A percentile compares a stretch with the other conserved stretches of the same genome.
phyloP scores from a whole-genome alignment of 2,888 invertebrate genomes.

The Drosophila nigritarsus region DNA sequence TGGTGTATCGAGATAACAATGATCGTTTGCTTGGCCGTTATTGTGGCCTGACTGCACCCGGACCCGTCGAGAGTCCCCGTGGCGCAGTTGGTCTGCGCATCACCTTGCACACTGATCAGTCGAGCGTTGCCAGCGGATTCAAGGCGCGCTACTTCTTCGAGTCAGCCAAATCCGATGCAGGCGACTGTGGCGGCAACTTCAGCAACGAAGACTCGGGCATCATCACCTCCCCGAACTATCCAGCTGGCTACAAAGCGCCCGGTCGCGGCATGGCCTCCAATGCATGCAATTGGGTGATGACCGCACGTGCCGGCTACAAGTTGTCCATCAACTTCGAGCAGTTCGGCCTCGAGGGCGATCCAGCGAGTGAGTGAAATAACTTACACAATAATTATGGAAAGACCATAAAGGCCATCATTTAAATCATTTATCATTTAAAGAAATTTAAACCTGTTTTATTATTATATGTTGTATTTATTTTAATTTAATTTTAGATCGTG shows the following conservation, averaged over 20 bases:
- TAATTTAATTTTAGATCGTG: constrained; percentile 88
- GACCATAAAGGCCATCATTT: background rate
- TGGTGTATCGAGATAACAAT: constrained; percentile 92
- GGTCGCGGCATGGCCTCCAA: constrained; percentile 91
- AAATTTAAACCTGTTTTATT: background rate
- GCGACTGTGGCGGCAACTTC: constrained; percentile 97
- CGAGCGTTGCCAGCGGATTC: constrained; percentile 96
- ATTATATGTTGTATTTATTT: background rate
- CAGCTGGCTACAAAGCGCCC: constrained; percentile 94
- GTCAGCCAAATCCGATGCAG: constrained; percentile 93
- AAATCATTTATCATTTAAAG: background rate
- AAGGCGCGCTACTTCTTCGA: constrained; percentile 98
- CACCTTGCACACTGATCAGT: constrained; percentile 94
- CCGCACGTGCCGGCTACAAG: constrained; percentile 93
- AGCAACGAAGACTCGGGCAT: constrained; percentile 93
- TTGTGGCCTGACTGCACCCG: constrained; percentile 96
- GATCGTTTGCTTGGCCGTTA: constrained; percentile 95
- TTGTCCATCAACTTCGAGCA: constrained; percentile 96
- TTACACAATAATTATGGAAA: background rate
- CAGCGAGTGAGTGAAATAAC: constrained; percentile 87
- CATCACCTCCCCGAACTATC: constrained; percentile 96
- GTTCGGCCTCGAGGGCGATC: constrained; percentile 97
- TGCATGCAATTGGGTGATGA: constrained; percentile 98
- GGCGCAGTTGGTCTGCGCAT: constrained; percentile 95
- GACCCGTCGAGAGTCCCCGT: constrained; percentile 96